Evolutionary conservation across 2,888 invertebrate genomes (phyloP), one percentile per base, ranked within the genome.

Genomic region (Globia sparganii): DNA sequence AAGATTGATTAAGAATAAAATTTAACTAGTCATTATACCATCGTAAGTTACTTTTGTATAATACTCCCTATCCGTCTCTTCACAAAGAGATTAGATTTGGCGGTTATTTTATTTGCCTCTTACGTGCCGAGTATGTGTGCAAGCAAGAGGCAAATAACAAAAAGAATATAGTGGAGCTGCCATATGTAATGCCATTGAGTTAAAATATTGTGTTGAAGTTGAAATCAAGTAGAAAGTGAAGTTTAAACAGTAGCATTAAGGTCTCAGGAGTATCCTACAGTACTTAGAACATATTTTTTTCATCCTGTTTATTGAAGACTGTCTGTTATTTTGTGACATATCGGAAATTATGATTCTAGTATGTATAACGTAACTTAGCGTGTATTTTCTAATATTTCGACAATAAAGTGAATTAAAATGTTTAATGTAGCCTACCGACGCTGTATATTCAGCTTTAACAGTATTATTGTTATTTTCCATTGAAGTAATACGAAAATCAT

Each of bases 351-450:
- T 72, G 31, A 85, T 76, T 80, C 15, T 70, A 76, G 43, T 80
- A 78, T 59, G 46, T 73, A 37, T 72, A 59, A 71, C 40, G 76
- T 78, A 80, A 76, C 67, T 78, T 78, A 80, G 69, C 59, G 64
- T 61, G 80, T 85, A 84, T 78, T 75, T 71, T 81, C 62, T 81
- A 81, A 84, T 82, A 64, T 83, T 86, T 84, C 61, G 88, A 88
- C 88, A 88, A 88, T 88, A 88, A 88, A 80, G 34, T 83, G 75
- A 80, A 76, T 62, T 84, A 83, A 69, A 78, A 68, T 84, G 70
- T 74, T 74, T 78, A 73, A 77, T 62, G 75, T 81, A 86, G 76
- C 34, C 65, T 25, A 68, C 43, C 58, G n/a, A 28, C 40, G 80
- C 79, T 89, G 86, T 87, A 87, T 65, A 88, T 82, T 67, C 68